Evolutionary conservation across 2,888 invertebrate genomes (phyloP).

Genomic region (Congeria kusceri): DNA sequence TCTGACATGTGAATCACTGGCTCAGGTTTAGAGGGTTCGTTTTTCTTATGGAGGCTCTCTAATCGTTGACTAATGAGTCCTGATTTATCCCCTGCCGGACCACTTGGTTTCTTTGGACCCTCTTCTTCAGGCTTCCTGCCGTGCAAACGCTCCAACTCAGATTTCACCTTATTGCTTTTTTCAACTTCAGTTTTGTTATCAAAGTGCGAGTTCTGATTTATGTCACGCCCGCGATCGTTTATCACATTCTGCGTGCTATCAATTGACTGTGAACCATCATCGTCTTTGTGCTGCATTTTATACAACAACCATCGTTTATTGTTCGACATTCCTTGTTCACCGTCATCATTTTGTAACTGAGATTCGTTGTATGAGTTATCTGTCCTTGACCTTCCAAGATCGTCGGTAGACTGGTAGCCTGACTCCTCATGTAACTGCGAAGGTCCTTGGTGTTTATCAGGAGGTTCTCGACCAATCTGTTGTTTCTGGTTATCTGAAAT

Average conservation of each 20-base stretch:
- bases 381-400: slow-evolving; percentile 33
- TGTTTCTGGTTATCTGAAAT: slow-evolving; percentile 56
- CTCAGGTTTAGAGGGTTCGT: slow-evolving; percentile 67
- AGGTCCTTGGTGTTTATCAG: slow-evolving; percentile 46
- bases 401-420: slow-evolving; percentile 62
- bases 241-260: not conserved
- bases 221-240: not conserved
- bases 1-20: slow-evolving; percentile 85
- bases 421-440: slow-evolving; percentile 57
- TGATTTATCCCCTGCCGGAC: slow-evolving; percentile 88
- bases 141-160: slow-evolving; percentile 64
- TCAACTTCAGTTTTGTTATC: slow-evolving; percentile 46
- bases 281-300: slow-evolving; percentile 79
- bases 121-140: slow-evolving; percentile 39
- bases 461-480: slow-evolving; percentile 61
- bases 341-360: slow-evolving; percentile 49
- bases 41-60: slow-evolving; percentile 89
- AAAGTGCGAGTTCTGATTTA: slow-evolving; percentile 47
- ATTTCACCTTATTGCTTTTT: slow-evolving; percentile 60
- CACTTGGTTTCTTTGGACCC: slow-evolving; percentile 59
- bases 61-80: slow-evolving; percentile 97
- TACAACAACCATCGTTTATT: slow-evolving; percentile 85
- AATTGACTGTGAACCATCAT: slow-evolving; percentile 10
- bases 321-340: slow-evolving; percentile 66
- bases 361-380: slow-evolving; percentile 66